phyloP scores from a whole-genome alignment of 30 jellyfish, hydroid and myxozoan species.

The Cassiopea andromeda region DNA sequence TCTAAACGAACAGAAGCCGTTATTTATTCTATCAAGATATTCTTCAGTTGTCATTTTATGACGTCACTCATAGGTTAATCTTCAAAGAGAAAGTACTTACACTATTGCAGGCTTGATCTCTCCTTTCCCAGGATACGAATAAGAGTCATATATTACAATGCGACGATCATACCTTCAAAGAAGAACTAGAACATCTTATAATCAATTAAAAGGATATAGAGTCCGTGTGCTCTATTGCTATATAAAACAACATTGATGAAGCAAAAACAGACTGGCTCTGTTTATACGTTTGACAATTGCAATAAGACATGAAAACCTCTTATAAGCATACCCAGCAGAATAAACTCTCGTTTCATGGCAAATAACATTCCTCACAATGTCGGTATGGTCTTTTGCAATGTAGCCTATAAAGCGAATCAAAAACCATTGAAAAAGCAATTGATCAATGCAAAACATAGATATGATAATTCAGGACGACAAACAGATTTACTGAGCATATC shows the following conservation, averaged over 20 bases:
- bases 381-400: constrained; percentile 70
- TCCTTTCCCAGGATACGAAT: constrained; percentile 72
- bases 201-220: too few relatives aligned
- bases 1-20: too few relatives aligned
- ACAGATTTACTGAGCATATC: too few relatives aligned
- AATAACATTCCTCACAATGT: constrained; percentile 63
- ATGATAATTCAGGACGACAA: too few relatives aligned
- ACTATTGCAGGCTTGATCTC: constrained; percentile 70
- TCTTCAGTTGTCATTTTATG: too few relatives aligned
- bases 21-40: too few relatives aligned
- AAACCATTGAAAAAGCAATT: background rate
- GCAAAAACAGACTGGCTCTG: too few relatives aligned
- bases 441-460: too few relatives aligned
- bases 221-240: background rate
- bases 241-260: background rate
- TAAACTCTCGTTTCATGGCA: constrained; percentile 84
- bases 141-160: constrained; percentile 74
- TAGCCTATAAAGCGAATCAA: constrained; percentile 26
- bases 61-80: too few relatives aligned
- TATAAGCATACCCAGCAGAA: constrained; percentile 74
- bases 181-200: background rate
- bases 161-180: constrained; percentile 66
- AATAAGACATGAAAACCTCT: background rate
- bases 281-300: too few relatives aligned
- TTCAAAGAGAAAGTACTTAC: constrained; percentile 11